phyloP scores from a whole-genome alignment of 2,888 invertebrate genomes.

The Colostygia pectinataria region DNA sequence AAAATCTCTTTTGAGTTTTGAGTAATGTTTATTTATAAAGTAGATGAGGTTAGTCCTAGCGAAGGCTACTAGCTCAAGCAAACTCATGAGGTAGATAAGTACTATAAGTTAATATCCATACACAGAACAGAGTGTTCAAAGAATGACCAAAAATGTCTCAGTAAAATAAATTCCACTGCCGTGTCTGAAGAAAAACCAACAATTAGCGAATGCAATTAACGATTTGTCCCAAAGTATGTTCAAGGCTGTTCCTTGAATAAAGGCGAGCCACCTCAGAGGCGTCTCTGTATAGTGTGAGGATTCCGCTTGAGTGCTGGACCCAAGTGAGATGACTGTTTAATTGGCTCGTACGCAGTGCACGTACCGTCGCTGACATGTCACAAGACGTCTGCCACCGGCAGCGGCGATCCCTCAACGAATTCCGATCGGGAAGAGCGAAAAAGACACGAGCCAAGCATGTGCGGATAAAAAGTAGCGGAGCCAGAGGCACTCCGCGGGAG shows the following conservation, averaged over 20 bases:
- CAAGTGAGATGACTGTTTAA: slow-evolving; percentile 72
- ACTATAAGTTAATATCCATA: slow-evolving; percentile 22
- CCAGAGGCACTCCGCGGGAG: slow-evolving; percentile 70
- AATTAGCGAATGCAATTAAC: slow-evolving; percentile 64
- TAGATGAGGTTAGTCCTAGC: too few species aligned
- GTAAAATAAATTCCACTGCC: slow-evolving; percentile 43
- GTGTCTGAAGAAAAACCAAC: slow-evolving; percentile 43
- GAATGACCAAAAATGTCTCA: slow-evolving; percentile 34
- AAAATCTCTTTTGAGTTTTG: too few species aligned
- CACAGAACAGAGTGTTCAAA: slow-evolving; percentile 32
- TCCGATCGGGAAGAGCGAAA: slow-evolving; percentile 80
- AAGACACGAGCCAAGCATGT: slow-evolving; percentile 80
- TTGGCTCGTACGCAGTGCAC: slow-evolving; percentile 78
- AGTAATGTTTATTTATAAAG: too few species aligned
- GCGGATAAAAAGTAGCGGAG: slow-evolving; percentile 71
- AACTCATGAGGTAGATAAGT: not conserved
- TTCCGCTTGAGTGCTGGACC: slow-evolving; percentile 53
- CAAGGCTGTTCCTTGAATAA: slow-evolving; percentile 72
- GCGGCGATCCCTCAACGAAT: slow-evolving; percentile 80
- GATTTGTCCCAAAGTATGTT: slow-evolving; percentile 61
- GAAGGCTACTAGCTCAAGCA: too few species aligned
- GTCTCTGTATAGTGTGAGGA: slow-evolving; percentile 51
- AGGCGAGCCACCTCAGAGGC: slow-evolving; percentile 59
- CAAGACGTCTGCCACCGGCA: slow-evolving; percentile 81
- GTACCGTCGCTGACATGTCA: slow-evolving; percentile 76